A percentile compares a stretch with the other conserved stretches of the same genome.
phyloP scores from a whole-genome alignment of 2,113 vertebrate genomes.

The Genyomyrus donnyi region DNA sequence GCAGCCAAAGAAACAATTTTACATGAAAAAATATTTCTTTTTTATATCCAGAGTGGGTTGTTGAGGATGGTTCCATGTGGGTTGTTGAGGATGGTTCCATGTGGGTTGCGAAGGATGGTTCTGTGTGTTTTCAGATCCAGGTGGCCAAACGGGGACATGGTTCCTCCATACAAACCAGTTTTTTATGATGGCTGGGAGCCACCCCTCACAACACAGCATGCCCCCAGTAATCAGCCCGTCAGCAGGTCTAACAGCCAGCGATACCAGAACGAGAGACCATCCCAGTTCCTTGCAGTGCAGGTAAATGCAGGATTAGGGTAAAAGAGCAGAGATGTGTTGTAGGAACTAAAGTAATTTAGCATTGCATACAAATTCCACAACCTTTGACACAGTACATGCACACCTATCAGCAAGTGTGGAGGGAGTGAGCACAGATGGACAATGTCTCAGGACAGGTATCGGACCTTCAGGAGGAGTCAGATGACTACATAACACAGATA shows the following conservation, averaged over 20 bases:
- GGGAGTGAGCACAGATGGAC: neutral
- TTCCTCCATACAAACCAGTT: slow-evolving; percentile 57
- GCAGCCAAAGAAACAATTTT: neutral
- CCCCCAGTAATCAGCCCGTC: neutral
- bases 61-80: no score
- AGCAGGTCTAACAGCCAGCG: slow-evolving; percentile 47
- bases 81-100: no score
- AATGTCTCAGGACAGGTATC: neutral
- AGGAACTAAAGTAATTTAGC: neutral
- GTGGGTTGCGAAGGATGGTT: no score
- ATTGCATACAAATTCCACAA: neutral
- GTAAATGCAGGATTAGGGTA: neutral
- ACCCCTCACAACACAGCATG: neutral
- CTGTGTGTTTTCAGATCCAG: slow-evolving; percentile 40
- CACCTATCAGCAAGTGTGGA: neutral
- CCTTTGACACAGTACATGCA: neutral
- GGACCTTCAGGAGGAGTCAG: neutral
- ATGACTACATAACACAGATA: neutral
- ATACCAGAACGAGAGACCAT: neutral
- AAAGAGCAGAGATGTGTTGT: neutral
- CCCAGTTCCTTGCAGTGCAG: neutral
- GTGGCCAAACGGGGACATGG: slow-evolving; percentile 47
- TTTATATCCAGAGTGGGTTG: neutral
- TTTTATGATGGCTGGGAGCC: slow-evolving; percentile 75
- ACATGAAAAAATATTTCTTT: neutral